A percentile compares a stretch with the other conserved stretches of the same genome.
Conservation (phyloP, 2,797 vertebrate species). For the Onychomys arenicola region DNA sequence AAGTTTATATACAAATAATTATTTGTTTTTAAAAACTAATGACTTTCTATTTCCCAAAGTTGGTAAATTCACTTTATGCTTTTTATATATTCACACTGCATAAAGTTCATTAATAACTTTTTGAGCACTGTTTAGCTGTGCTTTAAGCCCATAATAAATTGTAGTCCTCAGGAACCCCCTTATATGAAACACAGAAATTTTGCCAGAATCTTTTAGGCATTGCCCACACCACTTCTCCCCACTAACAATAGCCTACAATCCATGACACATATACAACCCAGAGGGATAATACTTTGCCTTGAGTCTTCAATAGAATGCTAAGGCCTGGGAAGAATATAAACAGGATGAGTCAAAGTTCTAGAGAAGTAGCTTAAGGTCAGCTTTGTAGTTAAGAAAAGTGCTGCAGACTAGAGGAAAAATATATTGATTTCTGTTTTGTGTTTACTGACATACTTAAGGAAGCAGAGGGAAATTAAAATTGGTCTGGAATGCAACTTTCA, state of each 20-base stretch:
- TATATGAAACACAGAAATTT: conserved; percentile 9
- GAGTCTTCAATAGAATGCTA: background rate
- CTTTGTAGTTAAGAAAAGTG: conserved; percentile 3
- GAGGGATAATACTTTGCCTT: background rate
- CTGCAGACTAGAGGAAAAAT: conserved; percentile 5
- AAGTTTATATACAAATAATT: conserved; percentile 34
- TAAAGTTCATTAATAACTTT: background rate
- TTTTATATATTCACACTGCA: background rate
- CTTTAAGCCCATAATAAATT: conserved; percentile 22
- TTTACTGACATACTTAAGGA: background rate
- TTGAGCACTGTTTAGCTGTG: background rate
- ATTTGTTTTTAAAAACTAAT: background rate
- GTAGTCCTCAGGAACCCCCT: background rate
- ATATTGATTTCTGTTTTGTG: conserved; percentile 19
- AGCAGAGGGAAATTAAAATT: conserved; percentile 24
- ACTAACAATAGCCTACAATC: background rate
- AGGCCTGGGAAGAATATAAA: background rate
- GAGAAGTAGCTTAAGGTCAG: conserved; percentile 6
- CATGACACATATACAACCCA: background rate
- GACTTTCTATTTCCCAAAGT: conserved; percentile 22
- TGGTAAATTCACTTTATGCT: background rate
- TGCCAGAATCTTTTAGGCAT: background rate
- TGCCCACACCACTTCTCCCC: background rate
- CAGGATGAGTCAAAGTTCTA: conserved; percentile 15
- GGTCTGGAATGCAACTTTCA: conserved; percentile 16